Base-by-base conservation (phyloP, 2,888 invertebrate species). In the Yponomeuta malinellus region DNA sequence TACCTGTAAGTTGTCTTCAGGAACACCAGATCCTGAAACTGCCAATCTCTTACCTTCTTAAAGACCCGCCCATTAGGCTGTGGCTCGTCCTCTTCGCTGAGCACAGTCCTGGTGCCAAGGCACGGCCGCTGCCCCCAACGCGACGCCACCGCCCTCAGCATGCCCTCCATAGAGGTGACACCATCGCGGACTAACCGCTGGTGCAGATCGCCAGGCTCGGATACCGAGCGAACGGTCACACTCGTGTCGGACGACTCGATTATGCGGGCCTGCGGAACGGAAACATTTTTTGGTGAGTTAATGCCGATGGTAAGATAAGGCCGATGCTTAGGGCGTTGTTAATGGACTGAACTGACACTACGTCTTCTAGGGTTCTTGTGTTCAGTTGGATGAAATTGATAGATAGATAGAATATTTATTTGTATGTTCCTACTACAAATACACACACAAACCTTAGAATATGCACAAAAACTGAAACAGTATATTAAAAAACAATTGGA, bases 21-120 rank as follows among this genome's bases (percentile, higher is more conserved):
- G 43, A 43, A 12, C 15, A 15, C 5, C 2, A 59, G 43, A 43
- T 43, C 43, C 52, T 15, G 15, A 59, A 33, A 33, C 33, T 33
- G 5, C 5, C 33, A 33, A 12, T 59, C 15, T 10, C 71, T 64
- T 15, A 96, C 96, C 95, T 99, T 99, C 89, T 98, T 98, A 85
- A 99, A 99, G 70, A 98, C 94, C 75, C 98, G 94, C 69, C 99
- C 99, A 82, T 98, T 98, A 1, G 97, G 95, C 85, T 99, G 99
- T 15, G 95, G 90, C 85, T 99, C 99, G 83, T 99, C 98, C 83
- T 98, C 97, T 86, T 98, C 99, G 72, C 96, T 95, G 66, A 98
- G 93, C 77, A 98, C 96, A 78, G 98, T 95, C 71, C 99, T 93
- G 0, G 98, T 98, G 69, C 99, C 99, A 74, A 98, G 93, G 78